Percentiles rank a stretch among this genome's conserved stretches.
These are phyloP conservation scores for Epistrophe eligans DNA, from an alignment of 2,888 invertebrate genomes.

Conservation along the genomic window DNA sequence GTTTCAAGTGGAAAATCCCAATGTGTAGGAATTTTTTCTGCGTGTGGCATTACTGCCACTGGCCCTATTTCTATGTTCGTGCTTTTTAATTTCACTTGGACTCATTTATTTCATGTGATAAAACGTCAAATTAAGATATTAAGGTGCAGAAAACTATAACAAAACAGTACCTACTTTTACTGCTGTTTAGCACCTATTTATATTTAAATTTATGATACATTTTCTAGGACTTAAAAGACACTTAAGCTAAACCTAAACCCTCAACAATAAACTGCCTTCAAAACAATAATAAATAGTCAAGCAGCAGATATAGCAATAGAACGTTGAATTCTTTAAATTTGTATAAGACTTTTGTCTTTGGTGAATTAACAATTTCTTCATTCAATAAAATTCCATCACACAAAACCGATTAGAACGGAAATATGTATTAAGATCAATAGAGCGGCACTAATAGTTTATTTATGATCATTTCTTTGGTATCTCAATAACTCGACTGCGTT, in stretches of 20 bases:
- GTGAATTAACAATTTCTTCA: conserved; percentile 8
- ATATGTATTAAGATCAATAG: conserved; percentile 43
- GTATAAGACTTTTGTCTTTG: not conserved
- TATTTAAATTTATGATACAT: not conserved
- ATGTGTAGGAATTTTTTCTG: no score
- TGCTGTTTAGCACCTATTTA: not conserved
- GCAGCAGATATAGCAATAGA: not conserved
- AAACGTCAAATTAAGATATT: not conserved
- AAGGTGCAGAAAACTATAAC: not conserved
- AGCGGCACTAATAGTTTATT: conserved; percentile 42
- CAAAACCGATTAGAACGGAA: conserved; percentile 32
- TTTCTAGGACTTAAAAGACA: not conserved
- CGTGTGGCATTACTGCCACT: no score
- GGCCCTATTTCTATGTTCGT: not conserved
- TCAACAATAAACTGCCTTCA: not conserved
- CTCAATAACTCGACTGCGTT: conserved; percentile 49
- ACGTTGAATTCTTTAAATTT: not conserved
- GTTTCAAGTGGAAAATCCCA: no score
- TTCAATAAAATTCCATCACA: not conserved
- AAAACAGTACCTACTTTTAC: not conserved
- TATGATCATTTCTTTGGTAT: conserved; percentile 46
- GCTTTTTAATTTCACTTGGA: not conserved
- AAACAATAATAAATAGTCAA: not conserved
- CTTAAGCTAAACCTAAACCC: no score
- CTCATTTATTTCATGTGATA: not conserved